phyloP scores from a whole-genome alignment of 2,113 vertebrate species.

The Vanacampus margaritifer region DNA sequence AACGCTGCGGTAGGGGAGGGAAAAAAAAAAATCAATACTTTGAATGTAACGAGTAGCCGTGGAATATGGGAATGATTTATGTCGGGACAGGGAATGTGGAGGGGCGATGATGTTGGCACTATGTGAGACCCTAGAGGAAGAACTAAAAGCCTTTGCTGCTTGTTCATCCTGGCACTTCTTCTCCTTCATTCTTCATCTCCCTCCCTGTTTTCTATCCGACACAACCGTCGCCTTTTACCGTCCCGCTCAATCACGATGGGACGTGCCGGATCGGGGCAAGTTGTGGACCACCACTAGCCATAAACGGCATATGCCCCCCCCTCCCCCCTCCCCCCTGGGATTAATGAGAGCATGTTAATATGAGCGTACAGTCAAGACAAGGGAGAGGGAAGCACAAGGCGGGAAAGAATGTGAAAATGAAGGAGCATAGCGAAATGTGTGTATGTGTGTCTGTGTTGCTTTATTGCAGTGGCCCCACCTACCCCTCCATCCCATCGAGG shows the following conservation, averaged over 20 bases:
- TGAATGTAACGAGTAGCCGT: conserved; percentile 95
- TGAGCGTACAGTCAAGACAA: conserved; percentile 66
- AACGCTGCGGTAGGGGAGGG: conserved; percentile 65
- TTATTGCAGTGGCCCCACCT: conserved; percentile 73
- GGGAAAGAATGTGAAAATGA: conserved; percentile 46
- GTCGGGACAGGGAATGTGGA: conserved; percentile 79
- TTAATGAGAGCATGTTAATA: conserved; percentile 78
- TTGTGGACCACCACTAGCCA: conserved; percentile 41
- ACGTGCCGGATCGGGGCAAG: conserved; percentile 66
- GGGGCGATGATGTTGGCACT: conserved; percentile 67
- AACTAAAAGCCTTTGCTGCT: conserved; percentile 41
- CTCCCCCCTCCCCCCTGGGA: conserved; percentile 74
- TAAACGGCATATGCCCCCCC: conserved; percentile 76
- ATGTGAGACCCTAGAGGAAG: conserved; percentile 30
- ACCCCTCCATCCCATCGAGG: conserved; percentile 69
- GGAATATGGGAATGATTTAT: conserved; percentile 99
- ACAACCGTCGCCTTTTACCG: conserved; percentile 42
- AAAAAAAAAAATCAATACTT: conserved; percentile 91
- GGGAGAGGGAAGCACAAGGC: conserved; percentile 54
- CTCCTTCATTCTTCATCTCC: conserved; percentile 25
- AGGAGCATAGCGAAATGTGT: conserved; percentile 58
- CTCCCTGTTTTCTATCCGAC: conserved; percentile 52
- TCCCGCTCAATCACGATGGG: conserved; percentile 72
- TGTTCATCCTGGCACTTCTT: conserved; percentile 36
- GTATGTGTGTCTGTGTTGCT: conserved; percentile 54